Base-by-base conservation (phyloP, 2,797 vertebrate genomes). In the Trematomus bernacchii region DNA sequence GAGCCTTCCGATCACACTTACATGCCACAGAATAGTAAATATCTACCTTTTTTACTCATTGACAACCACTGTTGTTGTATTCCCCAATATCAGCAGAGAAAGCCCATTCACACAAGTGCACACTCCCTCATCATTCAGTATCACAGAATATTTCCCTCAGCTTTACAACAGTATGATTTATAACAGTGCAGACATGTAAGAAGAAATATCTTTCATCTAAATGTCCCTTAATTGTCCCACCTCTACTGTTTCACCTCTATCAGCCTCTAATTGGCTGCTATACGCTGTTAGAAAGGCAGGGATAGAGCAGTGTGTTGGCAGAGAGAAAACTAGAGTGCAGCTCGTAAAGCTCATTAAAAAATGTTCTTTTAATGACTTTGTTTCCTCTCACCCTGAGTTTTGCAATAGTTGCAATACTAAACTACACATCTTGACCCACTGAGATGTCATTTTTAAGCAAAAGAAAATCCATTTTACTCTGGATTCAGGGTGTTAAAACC, bases 61-160 rank as follows among this genome's bases (percentile, higher is more conserved):
- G 3, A 68, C 19, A 58, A 51, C 61, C 16, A 14, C 23, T 76
- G 78, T 60, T 59, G 57, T 30, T 77, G 60, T 82, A 27, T 61
- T 63, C 63, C 68, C 50, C 59, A 16, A 73, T 82, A 65, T 51
- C 51, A 33, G 57, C 57, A 50, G 51, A 72, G 54, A 65, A 51
- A 71, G 30, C 54, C 51, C 43, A 69, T 70, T 83, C 71, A 80
- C 73, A 76, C 77, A 73, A 69, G 77, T 69, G 70, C 79, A 82
- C 84, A 15, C 48, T 74, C 12, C n/a, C 30, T 84, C 78, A 76
- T 85, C 73, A 68, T 70, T 87, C 78, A 90, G 87, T 80, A 88
- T 89, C 74, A 66, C 74, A 68, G 23, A 85, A 79, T 63, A 60
- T 85, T 74, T 85, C 67, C 71, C 76, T 73, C 76, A 60, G 62